phyloP scores from a whole-genome alignment of 2,113 vertebrate species.

The Stegostoma tigrinum region DNA sequence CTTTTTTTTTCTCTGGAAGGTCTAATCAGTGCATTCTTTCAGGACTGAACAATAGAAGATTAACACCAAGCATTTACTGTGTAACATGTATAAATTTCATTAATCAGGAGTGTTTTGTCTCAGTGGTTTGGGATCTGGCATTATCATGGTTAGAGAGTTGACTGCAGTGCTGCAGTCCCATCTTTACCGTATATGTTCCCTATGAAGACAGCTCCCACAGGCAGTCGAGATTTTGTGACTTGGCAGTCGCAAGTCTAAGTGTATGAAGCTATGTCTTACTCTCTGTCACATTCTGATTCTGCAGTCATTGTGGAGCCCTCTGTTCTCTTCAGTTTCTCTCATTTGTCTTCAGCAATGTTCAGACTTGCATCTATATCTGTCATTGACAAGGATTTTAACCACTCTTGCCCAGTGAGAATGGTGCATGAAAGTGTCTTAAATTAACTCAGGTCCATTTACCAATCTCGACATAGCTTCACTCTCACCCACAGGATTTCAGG shows the following conservation, averaged over 20 bases:
- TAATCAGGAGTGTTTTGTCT: background rate
- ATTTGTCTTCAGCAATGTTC: background rate
- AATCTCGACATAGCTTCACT: background rate
- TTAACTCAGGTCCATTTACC: background rate
- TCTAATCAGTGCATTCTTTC: background rate
- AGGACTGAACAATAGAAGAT: background rate
- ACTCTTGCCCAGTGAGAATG: background rate
- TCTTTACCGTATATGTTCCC: background rate
- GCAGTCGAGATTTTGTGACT: background rate
- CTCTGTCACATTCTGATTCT: background rate
- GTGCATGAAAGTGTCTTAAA: background rate
- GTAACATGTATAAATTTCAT: background rate
- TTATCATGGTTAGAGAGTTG: background rate
- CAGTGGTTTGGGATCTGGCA: background rate
- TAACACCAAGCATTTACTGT: background rate
- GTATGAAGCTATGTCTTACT: background rate
- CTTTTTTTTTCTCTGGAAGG: background rate
- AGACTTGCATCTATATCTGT: background rate
- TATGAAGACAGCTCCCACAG: background rate
- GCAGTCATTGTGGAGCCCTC: background rate
- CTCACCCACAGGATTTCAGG: background rate
- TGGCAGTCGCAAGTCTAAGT: background rate
- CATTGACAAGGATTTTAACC: background rate
- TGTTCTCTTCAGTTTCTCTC: background rate
- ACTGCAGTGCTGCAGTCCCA: background rate